Evolutionary conservation across 1,140 invertebrate species (phyloP), one percentile per base, ranked within the genome.

Genomic region (Oryzaephilus surinamensis): DNA sequence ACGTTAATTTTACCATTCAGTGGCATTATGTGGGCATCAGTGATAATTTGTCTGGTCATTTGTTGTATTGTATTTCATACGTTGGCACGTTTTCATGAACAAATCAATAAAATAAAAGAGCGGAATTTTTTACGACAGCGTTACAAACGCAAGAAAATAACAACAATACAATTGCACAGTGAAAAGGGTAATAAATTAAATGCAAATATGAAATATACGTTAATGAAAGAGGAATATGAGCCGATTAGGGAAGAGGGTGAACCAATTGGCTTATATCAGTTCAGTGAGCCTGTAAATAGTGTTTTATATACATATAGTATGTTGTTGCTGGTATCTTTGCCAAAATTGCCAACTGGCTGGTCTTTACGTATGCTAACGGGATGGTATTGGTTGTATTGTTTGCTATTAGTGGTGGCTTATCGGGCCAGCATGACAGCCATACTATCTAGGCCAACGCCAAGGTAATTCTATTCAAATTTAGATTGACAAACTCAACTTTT

Each of bases 321-420:
- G 82, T 58, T 86, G 13, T 58, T 85, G 1, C 71, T 81, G 46
- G 77, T 88, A 12, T 83, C 82, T 0, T 46, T 86, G 27, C 83
- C 84, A 0, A 73, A 74, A 50, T 62, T 86, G 40, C 83, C 84
- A 0, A 67, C 66, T 6, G 78, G 76, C 15, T 87, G 84, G 83
- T 77, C 84, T 0, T 60, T 88, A 23, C 65, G 84, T 20, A 59
- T 87, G 10, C 65, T 88, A 7, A 84, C 84, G 12, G 84, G 84
- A 2, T 87, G 81, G 74, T 88, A 85, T 62, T 88, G 84, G 84
- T 54, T 88, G 0, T 90, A 86, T 51, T 83, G 79, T 50, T 76
- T 87, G 34, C 63, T 87, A 4, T 69, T 87, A 16, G 76, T 79
- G 0, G 80, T 84, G 3, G 71, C 76, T 3, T 90, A 89, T 57